These are phyloP conservation scores for Ptilonorhynchus violaceus DNA, from an alignment of 2,113 vertebrate species.

Conservation along the genomic window DNA sequence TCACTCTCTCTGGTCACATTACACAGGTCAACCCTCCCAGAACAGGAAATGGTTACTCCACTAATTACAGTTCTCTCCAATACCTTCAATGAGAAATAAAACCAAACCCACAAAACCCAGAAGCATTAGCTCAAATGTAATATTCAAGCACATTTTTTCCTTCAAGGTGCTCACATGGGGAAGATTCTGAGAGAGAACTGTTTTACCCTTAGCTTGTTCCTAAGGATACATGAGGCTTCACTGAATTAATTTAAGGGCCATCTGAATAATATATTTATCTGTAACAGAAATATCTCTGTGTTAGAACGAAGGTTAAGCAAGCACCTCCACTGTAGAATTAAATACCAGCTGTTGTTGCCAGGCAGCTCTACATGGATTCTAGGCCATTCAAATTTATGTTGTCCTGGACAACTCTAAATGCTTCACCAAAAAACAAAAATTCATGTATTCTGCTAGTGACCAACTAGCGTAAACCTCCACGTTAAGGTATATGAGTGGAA, in stretches of 20 bases:
- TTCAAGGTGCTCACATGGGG: not conserved
- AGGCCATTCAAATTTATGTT: not conserved
- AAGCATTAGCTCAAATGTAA: not conserved
- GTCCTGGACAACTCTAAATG: not conserved
- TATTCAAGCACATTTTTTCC: not conserved
- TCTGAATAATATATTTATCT: constrained; percentile 5
- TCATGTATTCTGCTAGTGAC: not conserved
- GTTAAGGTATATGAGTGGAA: not conserved
- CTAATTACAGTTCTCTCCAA: not conserved
- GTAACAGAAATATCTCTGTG: not conserved
- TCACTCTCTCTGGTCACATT: not conserved
- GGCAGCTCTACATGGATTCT: not conserved
- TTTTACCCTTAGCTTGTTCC: not conserved
- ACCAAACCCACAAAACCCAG: rapidly evolving
- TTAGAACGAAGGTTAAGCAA: not conserved
- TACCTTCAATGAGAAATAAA: not conserved
- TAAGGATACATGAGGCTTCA: not conserved
- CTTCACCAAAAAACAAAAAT: not conserved
- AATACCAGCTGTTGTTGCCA: not conserved
- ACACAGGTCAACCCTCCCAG: not conserved
- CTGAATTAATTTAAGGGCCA: not conserved
- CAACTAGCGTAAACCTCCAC: not conserved
- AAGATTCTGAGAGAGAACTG: not conserved
- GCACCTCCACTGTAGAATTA: not conserved
- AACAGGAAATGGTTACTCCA: not conserved